A percentile compares a stretch with the other conserved stretches of the same genome.
Conservation (phyloP, 2,888 invertebrate species). For the Nomada goodeniana region DNA sequence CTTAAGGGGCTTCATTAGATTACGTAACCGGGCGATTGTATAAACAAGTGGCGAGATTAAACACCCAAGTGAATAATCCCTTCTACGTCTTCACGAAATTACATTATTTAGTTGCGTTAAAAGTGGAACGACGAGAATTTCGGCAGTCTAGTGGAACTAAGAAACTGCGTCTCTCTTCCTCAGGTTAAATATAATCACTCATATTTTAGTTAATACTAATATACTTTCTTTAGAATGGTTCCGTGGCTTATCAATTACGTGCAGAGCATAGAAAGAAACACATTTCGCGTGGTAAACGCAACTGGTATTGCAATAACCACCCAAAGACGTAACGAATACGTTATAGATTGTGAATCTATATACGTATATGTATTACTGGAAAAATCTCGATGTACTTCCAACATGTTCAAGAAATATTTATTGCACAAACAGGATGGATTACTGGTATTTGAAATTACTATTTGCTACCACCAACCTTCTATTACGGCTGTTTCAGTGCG, state of each 20-base stretch:
- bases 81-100: background rate
- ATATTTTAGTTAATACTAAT: no score
- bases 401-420: slow-evolving; percentile 45
- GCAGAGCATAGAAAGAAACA: no score
- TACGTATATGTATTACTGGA: slow-evolving; percentile 8
- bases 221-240: no score
- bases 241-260: no score
- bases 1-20: slow-evolving; percentile 43
- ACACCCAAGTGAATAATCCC: background rate
- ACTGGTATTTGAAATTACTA: background rate
- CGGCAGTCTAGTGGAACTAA: no score
- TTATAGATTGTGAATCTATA: slow-evolving; percentile 58
- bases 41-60: background rate
- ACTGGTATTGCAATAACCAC: no score
- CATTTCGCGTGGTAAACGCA: no score
- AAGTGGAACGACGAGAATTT: no score
- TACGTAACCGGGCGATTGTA: slow-evolving; percentile 12
- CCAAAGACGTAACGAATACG: background rate
- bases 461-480: slow-evolving; percentile 30
- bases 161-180: no score
- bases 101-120: background rate
- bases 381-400: slow-evolving; percentile 52
- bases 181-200: no score
- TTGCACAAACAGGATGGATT: slow-evolving; percentile 65
- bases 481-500: background rate